Percentiles rank a stretch among this genome's conserved stretches.
Conservation (phyloP, 2,888 invertebrate species). For the Erpobdella octoculata region DNA sequence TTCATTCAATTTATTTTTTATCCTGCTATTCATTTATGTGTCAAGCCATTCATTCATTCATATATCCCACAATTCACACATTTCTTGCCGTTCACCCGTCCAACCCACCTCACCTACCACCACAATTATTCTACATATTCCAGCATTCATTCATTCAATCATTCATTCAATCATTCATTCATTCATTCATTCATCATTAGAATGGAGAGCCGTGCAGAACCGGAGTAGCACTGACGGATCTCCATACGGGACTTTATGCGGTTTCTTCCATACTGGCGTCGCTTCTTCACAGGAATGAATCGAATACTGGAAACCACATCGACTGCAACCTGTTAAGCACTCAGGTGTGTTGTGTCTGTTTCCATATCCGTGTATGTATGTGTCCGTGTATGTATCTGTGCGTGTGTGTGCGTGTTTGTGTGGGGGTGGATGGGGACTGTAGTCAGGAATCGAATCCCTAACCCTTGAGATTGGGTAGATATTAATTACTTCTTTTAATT, state of each 20-base stretch:
- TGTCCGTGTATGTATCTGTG: background rate
- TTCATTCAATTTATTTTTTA: too few species aligned
- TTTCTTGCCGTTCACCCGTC: too few species aligned
- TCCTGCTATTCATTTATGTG: too few species aligned
- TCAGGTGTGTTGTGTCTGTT: conserved; percentile 56
- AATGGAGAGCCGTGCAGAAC: conserved; percentile 78
- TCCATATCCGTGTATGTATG: background rate
- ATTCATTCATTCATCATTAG: conserved; percentile 29
- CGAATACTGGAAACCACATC: conserved; percentile 79
- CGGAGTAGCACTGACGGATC: conserved; percentile 84
- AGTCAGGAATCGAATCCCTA: too few species aligned
- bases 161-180: background rate
- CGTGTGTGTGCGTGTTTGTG: background rate
- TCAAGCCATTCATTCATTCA: too few species aligned
- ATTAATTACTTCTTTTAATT: too few species aligned
- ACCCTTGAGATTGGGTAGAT: too few species aligned
- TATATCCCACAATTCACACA: too few species aligned
- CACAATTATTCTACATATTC: too few species aligned
- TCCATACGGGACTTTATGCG: conserved; percentile 81
- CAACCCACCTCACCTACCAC: too few species aligned
- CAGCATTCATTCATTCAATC: too few species aligned
- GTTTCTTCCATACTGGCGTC: conserved; percentile 90
- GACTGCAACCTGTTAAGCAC: conserved; percentile 88
- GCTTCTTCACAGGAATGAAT: conserved; percentile 66
- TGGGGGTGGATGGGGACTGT: too few species aligned